Conservation (phyloP, 1,140 invertebrate species). For the Cephus cinctus region DNA sequence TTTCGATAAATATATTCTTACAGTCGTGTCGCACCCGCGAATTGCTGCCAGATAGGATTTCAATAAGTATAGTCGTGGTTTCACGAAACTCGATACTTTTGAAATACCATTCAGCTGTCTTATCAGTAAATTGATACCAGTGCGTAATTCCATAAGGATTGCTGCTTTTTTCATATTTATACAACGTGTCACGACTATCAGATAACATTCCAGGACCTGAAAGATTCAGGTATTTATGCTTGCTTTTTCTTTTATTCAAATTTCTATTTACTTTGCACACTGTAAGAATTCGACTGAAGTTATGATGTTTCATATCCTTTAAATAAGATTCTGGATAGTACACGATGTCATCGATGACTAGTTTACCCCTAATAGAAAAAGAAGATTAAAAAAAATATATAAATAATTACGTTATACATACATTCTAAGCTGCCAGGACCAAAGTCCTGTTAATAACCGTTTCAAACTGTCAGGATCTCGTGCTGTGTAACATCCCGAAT, state of each 20-base stretch:
- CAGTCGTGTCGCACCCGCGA: not conserved
- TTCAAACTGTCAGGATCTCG: conserved; percentile 27
- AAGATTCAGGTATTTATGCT: not conserved
- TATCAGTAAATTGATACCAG: conserved; percentile 12
- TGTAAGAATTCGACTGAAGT: conserved; percentile 19
- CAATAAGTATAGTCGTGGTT: conserved; percentile 26
- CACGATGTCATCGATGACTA: not conserved
- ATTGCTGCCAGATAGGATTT: conserved; percentile 22
- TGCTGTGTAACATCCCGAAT: conserved; percentile 1
- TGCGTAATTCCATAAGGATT: conserved; percentile 6
- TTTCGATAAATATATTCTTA: conserved; percentile 6
- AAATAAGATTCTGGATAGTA: conserved; percentile 2
- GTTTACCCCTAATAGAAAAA: conserved; percentile 15
- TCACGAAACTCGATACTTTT: conserved; percentile 8
- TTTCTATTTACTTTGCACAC: conserved; percentile 13
- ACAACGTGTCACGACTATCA: conserved; percentile 22
- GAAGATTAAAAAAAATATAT: not conserved
- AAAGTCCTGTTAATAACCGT: conserved; percentile 20
- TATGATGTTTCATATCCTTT: not conserved
- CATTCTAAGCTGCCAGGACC: conserved; percentile 33
- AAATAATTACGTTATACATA: conserved; percentile 15
- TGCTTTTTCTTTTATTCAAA: too few species aligned
- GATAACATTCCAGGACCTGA: conserved; percentile 28
- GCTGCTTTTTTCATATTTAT: conserved; percentile 22
- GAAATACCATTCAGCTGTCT: not conserved